Base-by-base conservation (phyloP, 2,113 vertebrate genomes). In the Hiodon alosoides region DNA sequence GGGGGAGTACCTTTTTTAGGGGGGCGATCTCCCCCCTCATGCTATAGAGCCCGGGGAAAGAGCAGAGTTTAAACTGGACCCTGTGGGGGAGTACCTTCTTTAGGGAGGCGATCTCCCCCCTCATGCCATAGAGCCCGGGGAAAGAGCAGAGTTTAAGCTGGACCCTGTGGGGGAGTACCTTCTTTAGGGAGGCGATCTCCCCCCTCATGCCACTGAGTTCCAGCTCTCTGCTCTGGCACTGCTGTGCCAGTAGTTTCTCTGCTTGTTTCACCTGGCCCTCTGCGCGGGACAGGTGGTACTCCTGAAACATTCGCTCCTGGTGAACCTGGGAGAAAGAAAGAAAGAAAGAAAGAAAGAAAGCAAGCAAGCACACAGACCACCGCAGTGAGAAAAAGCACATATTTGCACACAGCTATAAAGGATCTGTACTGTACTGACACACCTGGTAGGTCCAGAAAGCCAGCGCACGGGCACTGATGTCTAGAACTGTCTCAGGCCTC, bases 391-490 rank as follows among this genome's bases (percentile, higher is more conserved):
- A 31, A 31, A 31, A 31, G 31, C 50, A 74, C 0, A 3, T 13
- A 62, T 5, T 54, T 6, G 4, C 17, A 3, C 51, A 46, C 61
- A 65, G 51, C 14, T 51, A 51, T 17, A 4, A 31, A 72, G 57
- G 3, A 72, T 10, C 31, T 52, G 14, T 9, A 47, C 14, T 1
- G 10, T 48, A 10, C 57, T 4, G 67, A 66, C 52, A 75, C 47
- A 95, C 94, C 94, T 96, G 95, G 46, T 95, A 96, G 4, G 89
- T 95, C 94, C 94, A 96, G 85, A 96, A 95, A 62, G 92, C 88
- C 74, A 96, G 69, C 5, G 94, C 94, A 0, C 93, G 90, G 59
- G 92, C 84, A 65, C 91, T 93, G 78, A 95, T 94, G 83, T 96
- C 94, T 80, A 96, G 79, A 10, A 96, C 86, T 11, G 92, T 84